Conservation (phyloP, 2,113 vertebrate genomes). For the Tychaedon coryphoeus region DNA sequence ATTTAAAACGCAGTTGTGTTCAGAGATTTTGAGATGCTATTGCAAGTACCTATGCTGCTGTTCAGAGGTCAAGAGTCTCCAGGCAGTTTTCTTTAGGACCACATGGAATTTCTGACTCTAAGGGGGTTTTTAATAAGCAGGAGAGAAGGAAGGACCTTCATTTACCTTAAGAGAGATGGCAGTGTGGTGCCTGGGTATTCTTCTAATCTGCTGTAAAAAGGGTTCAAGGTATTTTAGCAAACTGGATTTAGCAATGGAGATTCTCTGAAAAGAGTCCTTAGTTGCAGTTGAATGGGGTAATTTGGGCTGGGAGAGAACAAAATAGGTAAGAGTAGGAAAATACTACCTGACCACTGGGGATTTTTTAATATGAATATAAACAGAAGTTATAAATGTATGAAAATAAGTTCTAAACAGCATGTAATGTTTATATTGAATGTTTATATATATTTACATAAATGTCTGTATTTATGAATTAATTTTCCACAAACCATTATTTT, state of each 20-base stretch:
- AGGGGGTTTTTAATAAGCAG: not conserved
- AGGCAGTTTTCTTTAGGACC: not conserved
- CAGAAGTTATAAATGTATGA: not conserved
- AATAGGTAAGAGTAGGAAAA: not conserved
- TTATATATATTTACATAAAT: not conserved
- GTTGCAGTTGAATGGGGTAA: not conserved
- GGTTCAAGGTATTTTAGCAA: not conserved
- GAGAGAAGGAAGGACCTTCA: not conserved
- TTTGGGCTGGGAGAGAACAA: not conserved
- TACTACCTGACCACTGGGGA: not conserved
- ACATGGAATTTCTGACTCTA: not conserved
- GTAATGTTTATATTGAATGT: not conserved
- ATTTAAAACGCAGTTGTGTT: not conserved
- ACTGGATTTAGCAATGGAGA: not conserved
- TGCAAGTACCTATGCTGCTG: not conserved
- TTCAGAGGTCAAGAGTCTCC: not conserved
- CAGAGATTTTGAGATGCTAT: not conserved
- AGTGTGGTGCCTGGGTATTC: not conserved
- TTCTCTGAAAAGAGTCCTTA: not conserved
- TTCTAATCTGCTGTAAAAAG: not conserved
- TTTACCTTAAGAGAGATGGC: not conserved
- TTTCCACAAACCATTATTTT: not conserved
- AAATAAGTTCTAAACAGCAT: not conserved
- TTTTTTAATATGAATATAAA: not conserved
- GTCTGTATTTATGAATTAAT: not conserved